A percentile compares a stretch with the other conserved stretches of the same genome.
phyloP scores from a whole-genome alignment of 2,113 vertebrate species.

The Gadus chalcogrammus region DNA sequence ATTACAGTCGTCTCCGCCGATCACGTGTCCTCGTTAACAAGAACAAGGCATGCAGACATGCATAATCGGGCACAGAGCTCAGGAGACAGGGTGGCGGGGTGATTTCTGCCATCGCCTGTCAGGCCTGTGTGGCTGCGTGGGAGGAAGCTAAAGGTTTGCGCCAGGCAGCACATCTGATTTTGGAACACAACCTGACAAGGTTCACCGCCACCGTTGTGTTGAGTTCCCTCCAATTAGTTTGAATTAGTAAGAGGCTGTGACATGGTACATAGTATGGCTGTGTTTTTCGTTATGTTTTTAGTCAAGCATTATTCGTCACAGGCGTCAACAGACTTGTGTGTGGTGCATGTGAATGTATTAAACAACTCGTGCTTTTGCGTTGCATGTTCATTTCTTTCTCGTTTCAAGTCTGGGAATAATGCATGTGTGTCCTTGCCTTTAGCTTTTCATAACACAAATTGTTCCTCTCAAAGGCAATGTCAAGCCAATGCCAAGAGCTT shows the following conservation, averaged over 20 bases:
- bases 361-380: neutral
- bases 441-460: too few relatives aligned
- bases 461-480: too few relatives aligned
- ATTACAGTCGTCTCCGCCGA: neutral
- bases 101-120: conserved; percentile 39
- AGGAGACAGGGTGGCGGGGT: conserved; percentile 32
- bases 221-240: too few relatives aligned
- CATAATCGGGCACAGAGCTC: conserved; percentile 47
- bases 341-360: neutral
- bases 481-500: too few relatives aligned
- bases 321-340: too few relatives aligned
- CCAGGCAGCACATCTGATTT: neutral
- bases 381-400: neutral
- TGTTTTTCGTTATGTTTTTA: too few relatives aligned
- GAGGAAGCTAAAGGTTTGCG: conserved; percentile 21
- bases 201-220: conserved; percentile 23
- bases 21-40: conserved; percentile 23
- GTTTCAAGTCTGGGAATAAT: neutral
- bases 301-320: too few relatives aligned
- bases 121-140: conserved; percentile 20
- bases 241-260: too few relatives aligned
- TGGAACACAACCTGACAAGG: conserved; percentile 25
- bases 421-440: too few relatives aligned
- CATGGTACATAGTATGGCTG: too few relatives aligned
- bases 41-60: conserved; percentile 31